Evolutionary conservation across 2,888 invertebrate genomes (phyloP).

Genomic region (Meta bourneti): DNA sequence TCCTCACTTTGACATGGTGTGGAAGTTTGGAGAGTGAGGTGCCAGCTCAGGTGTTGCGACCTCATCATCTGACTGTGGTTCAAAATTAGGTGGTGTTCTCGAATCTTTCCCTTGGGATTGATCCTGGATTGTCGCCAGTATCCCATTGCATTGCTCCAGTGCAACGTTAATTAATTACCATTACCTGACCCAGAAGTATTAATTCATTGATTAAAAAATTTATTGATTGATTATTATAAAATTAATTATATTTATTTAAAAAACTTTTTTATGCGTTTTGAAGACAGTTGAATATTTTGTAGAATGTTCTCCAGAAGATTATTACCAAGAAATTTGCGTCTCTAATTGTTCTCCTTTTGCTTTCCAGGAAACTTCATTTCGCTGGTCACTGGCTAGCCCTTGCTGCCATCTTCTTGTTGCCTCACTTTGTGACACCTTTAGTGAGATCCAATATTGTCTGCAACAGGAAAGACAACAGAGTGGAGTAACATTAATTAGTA

Average conservation of each 20-base stretch:
- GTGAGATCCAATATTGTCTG: constrained; percentile 42
- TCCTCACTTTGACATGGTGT: too few relatives aligned
- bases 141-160: too few relatives aligned
- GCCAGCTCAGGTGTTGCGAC: too few relatives aligned
- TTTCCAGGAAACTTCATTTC: constrained; percentile 81
- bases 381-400: constrained; percentile 81
- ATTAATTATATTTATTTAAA: too few relatives aligned
- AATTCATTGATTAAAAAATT: background rate
- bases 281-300: background rate
- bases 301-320: background rate
- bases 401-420: constrained; percentile 80
- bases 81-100: too few relatives aligned
- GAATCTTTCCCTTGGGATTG: too few relatives aligned
- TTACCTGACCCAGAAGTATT: background rate
- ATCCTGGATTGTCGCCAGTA: too few relatives aligned
- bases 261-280: background rate
- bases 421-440: constrained; percentile 79
- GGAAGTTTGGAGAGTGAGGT: too few relatives aligned
- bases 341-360: background rate
- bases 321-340: background rate
- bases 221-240: too few relatives aligned
- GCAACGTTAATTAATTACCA: too few relatives aligned
- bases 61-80: too few relatives aligned
- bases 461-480: constrained; percentile 45
- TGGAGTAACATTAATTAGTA: constrained; percentile 24